phyloP scores from a whole-genome alignment of 2,797 vertebrate genomes.

The Alosa sapidissima region DNA sequence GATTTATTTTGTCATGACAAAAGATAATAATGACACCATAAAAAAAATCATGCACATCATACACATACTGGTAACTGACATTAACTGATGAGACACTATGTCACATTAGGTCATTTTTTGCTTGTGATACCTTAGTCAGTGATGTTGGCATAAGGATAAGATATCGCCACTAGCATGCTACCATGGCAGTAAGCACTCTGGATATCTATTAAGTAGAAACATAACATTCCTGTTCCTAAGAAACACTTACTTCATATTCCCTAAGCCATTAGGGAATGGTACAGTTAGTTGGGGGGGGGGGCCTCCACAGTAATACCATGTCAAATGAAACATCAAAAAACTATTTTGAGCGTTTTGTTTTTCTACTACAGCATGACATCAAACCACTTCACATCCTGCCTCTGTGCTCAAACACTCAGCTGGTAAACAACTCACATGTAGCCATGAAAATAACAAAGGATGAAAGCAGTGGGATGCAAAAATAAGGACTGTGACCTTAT shows the following conservation, averaged over 20 bases:
- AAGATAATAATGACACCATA: background rate
- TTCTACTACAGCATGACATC: slow-evolving; percentile 7
- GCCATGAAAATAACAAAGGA: slow-evolving; percentile 4
- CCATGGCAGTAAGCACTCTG: background rate
- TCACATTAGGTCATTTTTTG: background rate
- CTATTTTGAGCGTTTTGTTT: slow-evolving; percentile 6
- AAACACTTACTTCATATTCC: background rate
- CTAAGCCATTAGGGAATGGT: slow-evolving; percentile 9
- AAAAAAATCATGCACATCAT: background rate
- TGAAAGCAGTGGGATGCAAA: slow-evolving; percentile 5
- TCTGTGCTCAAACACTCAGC: background rate
- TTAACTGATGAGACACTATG: background rate
- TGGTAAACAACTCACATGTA: slow-evolving; percentile 13
- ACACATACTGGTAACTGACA: background rate
- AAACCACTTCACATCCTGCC: slow-evolving; percentile 22
- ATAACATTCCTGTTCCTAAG: background rate
- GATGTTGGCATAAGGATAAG: background rate
- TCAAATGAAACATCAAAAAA: slow-evolving; percentile 20
- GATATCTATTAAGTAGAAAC: background rate
- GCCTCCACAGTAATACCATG: background rate
- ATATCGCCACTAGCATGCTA: background rate
- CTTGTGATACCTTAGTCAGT: background rate
- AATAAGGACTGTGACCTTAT: slow-evolving; percentile 10
- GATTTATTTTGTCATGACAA: background rate
- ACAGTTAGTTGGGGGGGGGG: background rate